Base-by-base conservation (phyloP, 2,797 vertebrate genomes). In the Hozukius guyotensis region DNA sequence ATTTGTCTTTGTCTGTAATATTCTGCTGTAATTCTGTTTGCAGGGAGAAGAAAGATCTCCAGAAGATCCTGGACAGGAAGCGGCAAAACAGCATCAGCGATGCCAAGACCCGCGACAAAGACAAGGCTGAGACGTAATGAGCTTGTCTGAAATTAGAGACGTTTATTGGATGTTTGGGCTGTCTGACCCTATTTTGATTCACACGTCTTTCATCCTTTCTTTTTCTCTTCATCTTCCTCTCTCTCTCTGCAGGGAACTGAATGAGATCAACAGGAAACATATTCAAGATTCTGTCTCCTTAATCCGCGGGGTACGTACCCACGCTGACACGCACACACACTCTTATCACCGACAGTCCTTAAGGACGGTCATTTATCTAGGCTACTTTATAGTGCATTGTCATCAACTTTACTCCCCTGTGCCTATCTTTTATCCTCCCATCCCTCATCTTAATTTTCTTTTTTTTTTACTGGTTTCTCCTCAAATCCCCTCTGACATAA, bases 21-120 rank as follows among this genome's bases (percentile, higher is more conserved):
- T 22, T 42, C 3, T 10, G 56, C 11, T 73, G 27, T 62, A 1
- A 57, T 25, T 69, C 12, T 73, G 46, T 74, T 46, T 85, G 22
- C 84, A 98, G 97, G 83, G 97, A 98, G 92, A 98, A 97, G 94
- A 97, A 97, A 72, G 97, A 98, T 42, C 93, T 97, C 10, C 96
- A 97, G 92, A 98, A 96, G 92, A 97, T 97, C 56, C 85, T 97
- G 87, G 97, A 98, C 88, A 94, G 96, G 83, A 98, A 97, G 59
- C 93, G 97, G 57, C 94, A 95, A 69, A 97, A 97, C 90, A 97
- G 96, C 82, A 97, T 98, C 88, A 94, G 87, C 0, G 97, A 98
- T 83, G 97, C 96, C 77, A 97, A 96, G 85, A 95, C 72, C 2
- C 95, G 91, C 1, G 97, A 97, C 32, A 96, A 95, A 73, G 96